These are phyloP conservation scores for Erythrocercus mccallii DNA, from an alignment of 2,113 vertebrate genomes.

Conservation along the genomic window DNA sequence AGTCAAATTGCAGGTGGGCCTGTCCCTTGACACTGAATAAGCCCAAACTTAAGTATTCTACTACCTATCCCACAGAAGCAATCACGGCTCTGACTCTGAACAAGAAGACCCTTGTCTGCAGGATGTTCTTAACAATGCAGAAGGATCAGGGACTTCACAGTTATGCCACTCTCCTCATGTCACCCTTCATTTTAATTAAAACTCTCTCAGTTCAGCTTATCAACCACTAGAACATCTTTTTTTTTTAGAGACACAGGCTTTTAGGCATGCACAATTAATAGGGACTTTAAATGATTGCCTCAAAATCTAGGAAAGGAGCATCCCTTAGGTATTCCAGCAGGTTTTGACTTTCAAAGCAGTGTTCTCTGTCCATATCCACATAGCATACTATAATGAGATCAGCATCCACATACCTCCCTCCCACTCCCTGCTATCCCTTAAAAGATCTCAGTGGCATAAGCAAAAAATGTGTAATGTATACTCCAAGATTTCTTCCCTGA, in stretches of 20 bases:
- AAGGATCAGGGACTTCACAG: neutral
- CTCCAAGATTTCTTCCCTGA: neutral
- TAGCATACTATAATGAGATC: neutral
- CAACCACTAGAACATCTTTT: neutral
- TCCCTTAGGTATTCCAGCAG: neutral
- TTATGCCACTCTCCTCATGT: neutral
- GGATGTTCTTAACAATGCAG: neutral
- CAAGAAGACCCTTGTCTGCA: neutral
- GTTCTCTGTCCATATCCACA: neutral
- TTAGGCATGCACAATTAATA: neutral
- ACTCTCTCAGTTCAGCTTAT: neutral
- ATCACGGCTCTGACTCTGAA: neutral
- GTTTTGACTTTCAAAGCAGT: neutral
- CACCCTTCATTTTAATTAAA: neutral
- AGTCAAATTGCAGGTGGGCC: neutral
- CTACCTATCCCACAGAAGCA: neutral
- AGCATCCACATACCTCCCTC: fast-evolving
- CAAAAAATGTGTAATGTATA: neutral
- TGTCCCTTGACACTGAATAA: neutral
- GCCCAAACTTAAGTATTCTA: neutral
- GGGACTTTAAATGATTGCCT: neutral
- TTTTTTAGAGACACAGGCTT: neutral
- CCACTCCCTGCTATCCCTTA: neutral
- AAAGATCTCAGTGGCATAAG: neutral
- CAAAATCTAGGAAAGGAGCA: neutral